phyloP scores from a whole-genome alignment of 92 coral and sea anemone species.

The Chrysogorgia sp. region DNA sequence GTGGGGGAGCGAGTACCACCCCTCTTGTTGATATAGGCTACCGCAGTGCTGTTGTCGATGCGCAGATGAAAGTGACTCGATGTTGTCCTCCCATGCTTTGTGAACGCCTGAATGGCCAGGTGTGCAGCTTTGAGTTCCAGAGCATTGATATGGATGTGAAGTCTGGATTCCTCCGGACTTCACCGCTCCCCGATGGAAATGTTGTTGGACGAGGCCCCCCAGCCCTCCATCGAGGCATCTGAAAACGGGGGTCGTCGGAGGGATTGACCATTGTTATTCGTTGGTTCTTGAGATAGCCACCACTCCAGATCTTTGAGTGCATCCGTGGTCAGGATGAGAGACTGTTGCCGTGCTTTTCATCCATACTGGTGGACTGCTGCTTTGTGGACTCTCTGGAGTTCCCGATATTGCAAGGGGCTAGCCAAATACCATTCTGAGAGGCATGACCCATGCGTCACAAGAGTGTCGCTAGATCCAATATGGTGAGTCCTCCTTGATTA shows the following conservation, averaged over 20 bases:
- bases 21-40: conserved; percentile 57
- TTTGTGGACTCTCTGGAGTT: conserved; percentile 28
- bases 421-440: conserved; percentile 43
- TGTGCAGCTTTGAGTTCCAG: conserved; percentile 55
- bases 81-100: neutral
- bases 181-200: conserved; percentile 45
- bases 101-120: conserved; percentile 45
- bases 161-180: conserved; percentile 23
- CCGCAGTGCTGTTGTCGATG: conserved; percentile 60
- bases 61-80: conserved; percentile 37
- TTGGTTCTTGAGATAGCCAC: no score
- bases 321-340: conserved; percentile 1
- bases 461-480: conserved; percentile 38
- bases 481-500: neutral
- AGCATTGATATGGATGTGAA: conserved; percentile 56
- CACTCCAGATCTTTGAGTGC: no score
- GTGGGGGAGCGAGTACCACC: conserved; percentile 25
- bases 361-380: neutral
- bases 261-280: conserved; percentile 3
- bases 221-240: conserved; percentile 35
- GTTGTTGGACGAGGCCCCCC: conserved; percentile 46
- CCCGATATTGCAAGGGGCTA: conserved; percentile 36
- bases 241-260: conserved; percentile 34
- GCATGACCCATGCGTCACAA: conserved; percentile 61
- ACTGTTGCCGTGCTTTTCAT: no score